Conservation (phyloP, 2,113 vertebrate genomes). For the Melanostigma gelatinosum region DNA sequence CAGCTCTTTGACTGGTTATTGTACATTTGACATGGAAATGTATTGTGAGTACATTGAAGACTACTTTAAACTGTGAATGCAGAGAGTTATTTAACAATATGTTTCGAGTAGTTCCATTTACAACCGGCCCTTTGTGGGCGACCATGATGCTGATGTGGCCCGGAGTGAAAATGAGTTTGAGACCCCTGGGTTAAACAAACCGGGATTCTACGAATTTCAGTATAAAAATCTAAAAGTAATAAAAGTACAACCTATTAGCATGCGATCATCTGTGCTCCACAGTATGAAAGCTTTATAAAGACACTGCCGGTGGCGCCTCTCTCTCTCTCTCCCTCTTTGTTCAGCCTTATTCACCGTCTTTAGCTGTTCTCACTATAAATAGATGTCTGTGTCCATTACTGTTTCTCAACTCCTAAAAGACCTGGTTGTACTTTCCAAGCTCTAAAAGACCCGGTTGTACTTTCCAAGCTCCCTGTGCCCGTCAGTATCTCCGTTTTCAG, state of each 20-base stretch:
- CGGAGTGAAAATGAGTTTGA: too few relatives aligned
- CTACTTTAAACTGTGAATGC: too few relatives aligned
- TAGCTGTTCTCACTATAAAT: conserved; percentile 71
- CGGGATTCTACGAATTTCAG: neutral
- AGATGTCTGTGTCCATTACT: conserved; percentile 70
- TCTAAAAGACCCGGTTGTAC: conserved; percentile 67
- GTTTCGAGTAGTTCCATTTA: too few relatives aligned
- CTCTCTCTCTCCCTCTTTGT: conserved; percentile 55
- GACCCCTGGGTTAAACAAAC: neutral
- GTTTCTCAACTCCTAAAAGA: conserved; percentile 66
- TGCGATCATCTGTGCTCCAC: conserved; percentile 14
- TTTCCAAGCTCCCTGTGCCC: conserved; percentile 51
- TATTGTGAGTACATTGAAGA: too few relatives aligned
- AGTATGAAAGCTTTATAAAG: conserved; percentile 46
- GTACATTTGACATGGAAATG: too few relatives aligned
- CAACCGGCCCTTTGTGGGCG: too few relatives aligned
- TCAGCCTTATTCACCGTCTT: conserved; percentile 66
- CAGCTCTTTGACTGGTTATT: too few relatives aligned
- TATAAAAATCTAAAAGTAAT: neutral
- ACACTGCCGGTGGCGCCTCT: conserved; percentile 60
- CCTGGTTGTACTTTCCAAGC: conserved; percentile 54
- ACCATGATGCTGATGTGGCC: too few relatives aligned
- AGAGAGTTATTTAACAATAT: too few relatives aligned
- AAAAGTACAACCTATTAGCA: conserved; percentile 9
- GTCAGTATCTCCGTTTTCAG: conserved; percentile 40